Conservation (phyloP, 1,140 invertebrate species). For the Campoletis sonorensis region DNA sequence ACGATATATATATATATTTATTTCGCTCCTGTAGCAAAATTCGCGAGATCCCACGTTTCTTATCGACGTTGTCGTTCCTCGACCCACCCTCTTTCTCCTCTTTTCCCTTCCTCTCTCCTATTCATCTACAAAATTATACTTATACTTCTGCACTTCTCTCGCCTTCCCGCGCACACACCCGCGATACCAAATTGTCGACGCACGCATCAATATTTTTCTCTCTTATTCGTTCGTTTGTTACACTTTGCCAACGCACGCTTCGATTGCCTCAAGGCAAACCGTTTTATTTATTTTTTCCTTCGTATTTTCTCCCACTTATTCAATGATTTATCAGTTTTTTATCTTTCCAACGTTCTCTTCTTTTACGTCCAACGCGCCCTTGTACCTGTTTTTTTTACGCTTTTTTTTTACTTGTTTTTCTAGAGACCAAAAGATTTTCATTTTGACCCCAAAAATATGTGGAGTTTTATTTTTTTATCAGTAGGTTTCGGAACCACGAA, state of each 20-base stretch:
- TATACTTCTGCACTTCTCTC: background rate
- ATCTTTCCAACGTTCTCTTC: background rate
- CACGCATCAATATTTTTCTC: background rate
- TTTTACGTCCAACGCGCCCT: background rate
- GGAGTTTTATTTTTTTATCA: too few species aligned
- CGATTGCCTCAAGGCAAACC: background rate
- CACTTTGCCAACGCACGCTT: background rate
- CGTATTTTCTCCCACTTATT: background rate
- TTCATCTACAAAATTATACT: background rate
- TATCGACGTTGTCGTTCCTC: background rate
- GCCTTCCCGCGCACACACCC: background rate
- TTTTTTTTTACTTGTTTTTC: too few species aligned
- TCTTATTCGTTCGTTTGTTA: background rate
- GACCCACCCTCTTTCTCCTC: background rate
- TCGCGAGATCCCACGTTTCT: conserved; percentile 6
- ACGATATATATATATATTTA: background rate
- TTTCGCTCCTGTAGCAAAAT: conserved; percentile 1
- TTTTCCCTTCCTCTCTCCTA: too few species aligned
- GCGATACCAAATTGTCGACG: background rate
- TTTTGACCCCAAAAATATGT: too few species aligned
- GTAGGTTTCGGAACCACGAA: too few species aligned
- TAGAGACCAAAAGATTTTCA: too few species aligned
- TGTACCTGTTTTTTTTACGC: background rate
- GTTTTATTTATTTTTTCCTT: background rate
- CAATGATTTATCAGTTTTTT: background rate